Evolutionary conservation across 2,888 invertebrate genomes (phyloP).

Genomic region (Agrotis puta): DNA sequence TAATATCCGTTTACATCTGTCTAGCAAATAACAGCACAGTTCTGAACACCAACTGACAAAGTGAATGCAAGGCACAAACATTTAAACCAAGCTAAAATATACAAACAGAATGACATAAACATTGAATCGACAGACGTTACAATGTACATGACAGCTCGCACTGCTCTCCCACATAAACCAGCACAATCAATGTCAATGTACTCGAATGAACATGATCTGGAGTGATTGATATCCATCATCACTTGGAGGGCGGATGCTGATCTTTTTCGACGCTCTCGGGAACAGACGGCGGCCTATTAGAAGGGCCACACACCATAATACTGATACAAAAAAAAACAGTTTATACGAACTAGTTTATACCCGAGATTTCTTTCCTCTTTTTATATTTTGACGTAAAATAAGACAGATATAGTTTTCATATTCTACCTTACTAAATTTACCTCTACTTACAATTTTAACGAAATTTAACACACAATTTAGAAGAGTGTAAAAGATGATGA

Average conservation of each 20-base stretch:
- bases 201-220: constrained; percentile 37
- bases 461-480: neutral
- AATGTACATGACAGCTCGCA: constrained; percentile 25
- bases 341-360: neutral
- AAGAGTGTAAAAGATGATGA: neutral
- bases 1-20: too few relatives aligned
- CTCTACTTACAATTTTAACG: neutral
- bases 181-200: constrained; percentile 58
- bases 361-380: too few relatives aligned
- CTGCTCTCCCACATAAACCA: constrained; percentile 50
- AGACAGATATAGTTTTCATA: neutral
- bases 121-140: constrained; percentile 10
- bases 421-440: neutral
- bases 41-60: neutral
- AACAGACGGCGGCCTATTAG: constrained; percentile 25
- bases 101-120: constrained; percentile 17
- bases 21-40: too few relatives aligned
- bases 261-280: constrained; percentile 37
- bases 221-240: constrained; percentile 59
- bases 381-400: neutral
- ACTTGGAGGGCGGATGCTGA: constrained; percentile 45
- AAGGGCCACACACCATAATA: constrained; percentile 9
- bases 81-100: neutral
- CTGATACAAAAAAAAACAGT: neutral
- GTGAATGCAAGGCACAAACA: constrained; percentile 10